Evolutionary conservation across 2,888 invertebrate species (phyloP), one percentile per base, ranked within the genome.

Genomic region (Aphrophora alni): DNA sequence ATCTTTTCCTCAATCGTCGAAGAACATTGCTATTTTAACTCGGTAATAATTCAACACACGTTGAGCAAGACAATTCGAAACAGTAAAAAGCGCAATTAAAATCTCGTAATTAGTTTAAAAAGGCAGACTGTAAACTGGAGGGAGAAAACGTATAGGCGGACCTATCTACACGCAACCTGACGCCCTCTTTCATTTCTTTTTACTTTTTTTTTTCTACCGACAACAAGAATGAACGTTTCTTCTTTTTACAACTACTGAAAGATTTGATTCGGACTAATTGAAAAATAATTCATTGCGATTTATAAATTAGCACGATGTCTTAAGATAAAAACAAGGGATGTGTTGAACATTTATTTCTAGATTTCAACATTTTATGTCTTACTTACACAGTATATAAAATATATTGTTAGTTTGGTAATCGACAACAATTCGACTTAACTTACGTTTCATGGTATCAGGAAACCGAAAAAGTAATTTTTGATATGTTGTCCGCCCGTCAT

Each of bases 1-100:
- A 78, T 72, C 78, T 78, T 78, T 78, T 78, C 78, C 78, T 73
- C 73, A 73, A 78, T 78, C 73, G 78, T 72, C 73, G 76, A 76
- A 44, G 44, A 44, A 44, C 17, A 12, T 17, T 17, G 68, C 68
- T 8, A 8, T 33, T 33, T 33, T 8, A 71, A 24, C 44, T 68
- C 71, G 72, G 44, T 71, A 70, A 78, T 78, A 78, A 72, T 73
- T 78, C 73, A 26, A 51, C 0, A 33, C n/a, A 33, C 28, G 72
- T 28, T 77, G 77, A 51, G 25, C 73, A 33, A 73, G 73, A 73
- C 51, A 38, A 78, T 78, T 73, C 38, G 72, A 33, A n/a, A 27
- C 51, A 33, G 73, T 78, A 78, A 78, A 78, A 78, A 72, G 27
- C 51, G 78, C 78, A 78, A 78, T 78, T 78, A 78, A 73, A 78